A percentile compares a stretch with the other conserved stretches of the same genome.
These are phyloP conservation scores for Cottus gobio DNA, from an alignment of 2,113 vertebrate genomes.

Conservation along the genomic window DNA sequence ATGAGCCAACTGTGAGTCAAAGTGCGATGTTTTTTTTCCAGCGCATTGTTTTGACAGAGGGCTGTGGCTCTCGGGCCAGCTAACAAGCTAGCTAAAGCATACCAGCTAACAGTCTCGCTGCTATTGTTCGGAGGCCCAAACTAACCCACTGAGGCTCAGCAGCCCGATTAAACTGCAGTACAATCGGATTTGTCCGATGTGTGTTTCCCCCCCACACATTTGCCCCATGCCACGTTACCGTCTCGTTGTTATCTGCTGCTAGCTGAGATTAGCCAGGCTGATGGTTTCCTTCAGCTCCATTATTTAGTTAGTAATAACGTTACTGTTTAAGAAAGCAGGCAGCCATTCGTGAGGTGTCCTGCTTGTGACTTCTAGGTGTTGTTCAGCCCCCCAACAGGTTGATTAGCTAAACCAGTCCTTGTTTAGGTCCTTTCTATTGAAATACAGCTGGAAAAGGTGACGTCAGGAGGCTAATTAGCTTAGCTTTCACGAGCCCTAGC, in stretches of 20 bases:
- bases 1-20: conserved; percentile 16
- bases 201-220: neutral
- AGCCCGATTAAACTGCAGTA: neutral
- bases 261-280: neutral
- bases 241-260: neutral
- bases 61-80: conserved; percentile 71
- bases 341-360: neutral
- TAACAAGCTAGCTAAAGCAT: conserved; percentile 63
- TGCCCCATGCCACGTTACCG: fast-evolving
- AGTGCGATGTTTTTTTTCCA: conserved; percentile 58
- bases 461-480: neutral
- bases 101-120: conserved; percentile 62
- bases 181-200: neutral
- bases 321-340: neutral
- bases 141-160: neutral
- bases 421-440: neutral
- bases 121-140: conserved; percentile 53
- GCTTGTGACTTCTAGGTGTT: neutral
- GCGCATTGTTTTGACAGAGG: conserved; percentile 70
- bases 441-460: neutral
- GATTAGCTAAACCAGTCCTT: neutral
- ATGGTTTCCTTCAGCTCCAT: neutral
- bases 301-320: neutral
- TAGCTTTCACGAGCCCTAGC: neutral
- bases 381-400: conserved; percentile 37